Evolutionary conservation across 2,113 vertebrate species (phyloP).

Genomic region (Fulmarus glacialis): DNA sequence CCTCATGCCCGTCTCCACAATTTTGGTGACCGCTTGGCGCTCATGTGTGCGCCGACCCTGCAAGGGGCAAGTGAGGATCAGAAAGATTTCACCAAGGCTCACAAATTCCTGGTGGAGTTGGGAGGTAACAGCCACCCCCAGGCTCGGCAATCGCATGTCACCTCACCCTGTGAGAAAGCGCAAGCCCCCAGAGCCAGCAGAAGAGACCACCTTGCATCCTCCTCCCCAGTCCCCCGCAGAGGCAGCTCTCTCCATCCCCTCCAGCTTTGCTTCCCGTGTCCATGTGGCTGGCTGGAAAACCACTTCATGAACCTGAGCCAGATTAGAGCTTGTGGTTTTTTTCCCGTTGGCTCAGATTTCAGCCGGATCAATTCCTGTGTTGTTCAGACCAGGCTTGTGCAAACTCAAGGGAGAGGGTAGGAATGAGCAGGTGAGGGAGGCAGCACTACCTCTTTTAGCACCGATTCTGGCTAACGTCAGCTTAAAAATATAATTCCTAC

Average conservation of each 20-base stretch:
- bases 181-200: neutral
- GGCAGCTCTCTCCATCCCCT: neutral
- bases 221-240: neutral
- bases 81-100: neutral
- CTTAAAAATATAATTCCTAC: neutral
- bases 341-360: neutral
- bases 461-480: neutral
- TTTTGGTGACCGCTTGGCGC: neutral
- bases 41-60: rapidly evolving
- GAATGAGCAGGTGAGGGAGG: neutral
- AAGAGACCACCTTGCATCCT: neutral
- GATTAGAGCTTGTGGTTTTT: neutral
- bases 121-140: neutral
- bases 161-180: neutral
- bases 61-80: neutral
- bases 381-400: neutral
- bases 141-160: rapidly evolving
- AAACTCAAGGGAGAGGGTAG: neutral
- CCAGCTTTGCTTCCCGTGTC: neutral
- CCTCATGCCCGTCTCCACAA: neutral
- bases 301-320: rapidly evolving
- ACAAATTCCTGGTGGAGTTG: neutral
- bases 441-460: neutral
- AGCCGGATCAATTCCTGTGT: neutral
- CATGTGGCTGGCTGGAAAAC: neutral